These are phyloP conservation scores for Choloepus hoffmanni DNA, from an alignment of 2,113 vertebrate species.

Conservation along the genomic window DNA sequence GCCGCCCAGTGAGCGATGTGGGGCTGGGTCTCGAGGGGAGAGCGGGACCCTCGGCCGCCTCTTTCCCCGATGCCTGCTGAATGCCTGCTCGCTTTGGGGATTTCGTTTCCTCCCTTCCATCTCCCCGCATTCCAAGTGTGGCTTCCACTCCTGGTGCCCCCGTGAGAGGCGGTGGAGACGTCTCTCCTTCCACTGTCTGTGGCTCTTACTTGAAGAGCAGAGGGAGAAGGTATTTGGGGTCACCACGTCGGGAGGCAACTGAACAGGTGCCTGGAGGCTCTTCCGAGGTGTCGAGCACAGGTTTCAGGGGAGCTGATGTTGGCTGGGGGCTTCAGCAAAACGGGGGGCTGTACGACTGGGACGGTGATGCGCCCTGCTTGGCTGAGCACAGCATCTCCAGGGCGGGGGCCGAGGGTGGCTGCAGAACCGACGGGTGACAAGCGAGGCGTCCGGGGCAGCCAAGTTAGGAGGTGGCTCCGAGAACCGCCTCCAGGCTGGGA, in stretches of 20 bases:
- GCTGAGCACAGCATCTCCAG: not conserved
- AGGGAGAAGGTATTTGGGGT: not conserved
- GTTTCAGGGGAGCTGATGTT: rapidly evolving
- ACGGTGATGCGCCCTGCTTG: no score
- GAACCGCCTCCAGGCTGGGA: rapidly evolving
- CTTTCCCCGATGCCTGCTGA: not conserved
- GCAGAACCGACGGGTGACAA: no score
- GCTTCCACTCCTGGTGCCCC: not conserved
- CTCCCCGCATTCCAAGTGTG: rapidly evolving
- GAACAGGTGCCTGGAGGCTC: not conserved
- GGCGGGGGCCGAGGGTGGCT: no score
- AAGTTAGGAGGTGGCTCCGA: not conserved
- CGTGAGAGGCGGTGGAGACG: not conserved
- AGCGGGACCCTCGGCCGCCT: not conserved
- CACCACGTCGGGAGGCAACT: not conserved
- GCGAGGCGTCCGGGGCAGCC: no score
- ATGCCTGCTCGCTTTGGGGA: not conserved
- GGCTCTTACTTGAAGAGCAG: not conserved
- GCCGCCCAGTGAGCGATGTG: rapidly evolving
- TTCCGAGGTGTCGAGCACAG: not conserved
- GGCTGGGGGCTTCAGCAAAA: not conserved
- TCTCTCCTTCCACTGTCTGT: no score
- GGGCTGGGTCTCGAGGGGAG: no score
- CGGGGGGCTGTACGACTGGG: not conserved
- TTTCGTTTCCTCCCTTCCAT: not conserved